Evolutionary conservation across 2,113 vertebrate species (phyloP).

Genomic region (Ovibos moschatus): DNA sequence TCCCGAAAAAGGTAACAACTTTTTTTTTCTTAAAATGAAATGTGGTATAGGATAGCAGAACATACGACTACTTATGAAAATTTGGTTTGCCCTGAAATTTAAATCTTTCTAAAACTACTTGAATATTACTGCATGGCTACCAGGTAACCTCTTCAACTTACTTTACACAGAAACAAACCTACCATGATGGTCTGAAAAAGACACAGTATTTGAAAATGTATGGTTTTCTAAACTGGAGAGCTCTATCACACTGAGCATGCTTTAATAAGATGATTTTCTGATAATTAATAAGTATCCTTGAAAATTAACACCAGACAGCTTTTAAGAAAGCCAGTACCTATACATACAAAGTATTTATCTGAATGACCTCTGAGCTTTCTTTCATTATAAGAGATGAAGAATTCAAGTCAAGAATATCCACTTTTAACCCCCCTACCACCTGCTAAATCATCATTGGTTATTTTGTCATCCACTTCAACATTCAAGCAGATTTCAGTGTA

Average conservation of each 20-base stretch:
- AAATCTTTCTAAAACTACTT: not conserved
- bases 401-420: not conserved
- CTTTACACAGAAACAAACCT: not conserved
- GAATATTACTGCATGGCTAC: not conserved
- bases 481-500: not conserved
- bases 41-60: not conserved
- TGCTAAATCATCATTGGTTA: not conserved
- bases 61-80: not conserved
- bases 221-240: not conserved
- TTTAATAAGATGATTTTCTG: not conserved
- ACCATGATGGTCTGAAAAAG: not conserved
- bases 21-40: constrained; percentile 1
- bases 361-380: constrained; percentile 14
- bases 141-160: not conserved
- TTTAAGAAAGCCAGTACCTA: not conserved
- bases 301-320: not conserved
- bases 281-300: not conserved
- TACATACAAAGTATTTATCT: not conserved
- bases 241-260: not conserved
- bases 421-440: not conserved
- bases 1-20: not conserved
- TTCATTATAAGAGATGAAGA: not conserved
- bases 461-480: not conserved
- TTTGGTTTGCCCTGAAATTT: not conserved
- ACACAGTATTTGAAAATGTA: not conserved